A percentile compares a stretch with the other conserved stretches of the same genome.
phyloP scores from a whole-genome alignment of 2,797 vertebrate species.

The Chelonia mydas region DNA sequence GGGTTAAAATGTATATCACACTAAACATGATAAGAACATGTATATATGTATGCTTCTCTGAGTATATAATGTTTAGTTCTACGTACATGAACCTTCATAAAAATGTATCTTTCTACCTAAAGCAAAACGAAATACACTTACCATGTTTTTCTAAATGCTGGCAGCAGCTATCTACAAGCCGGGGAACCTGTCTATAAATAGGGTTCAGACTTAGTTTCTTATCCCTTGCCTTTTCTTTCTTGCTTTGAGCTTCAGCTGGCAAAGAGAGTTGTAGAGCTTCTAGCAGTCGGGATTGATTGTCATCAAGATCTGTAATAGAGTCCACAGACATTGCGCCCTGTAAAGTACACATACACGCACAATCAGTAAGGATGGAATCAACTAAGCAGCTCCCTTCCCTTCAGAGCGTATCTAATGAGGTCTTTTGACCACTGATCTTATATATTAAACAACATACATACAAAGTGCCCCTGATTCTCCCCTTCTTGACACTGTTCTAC shows the following conservation, averaged over 20 bases:
- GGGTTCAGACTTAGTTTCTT: constrained; percentile 97
- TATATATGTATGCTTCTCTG: neutral
- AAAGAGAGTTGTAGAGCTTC: constrained; percentile 97
- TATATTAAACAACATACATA: neutral
- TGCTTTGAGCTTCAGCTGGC: constrained; percentile 90
- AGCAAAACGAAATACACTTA: constrained; percentile 77
- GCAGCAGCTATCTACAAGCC: constrained; percentile 95
- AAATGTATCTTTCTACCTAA: constrained; percentile 27
- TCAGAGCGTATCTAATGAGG: neutral
- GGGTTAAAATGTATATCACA: neutral
- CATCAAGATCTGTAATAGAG: constrained; percentile 98
- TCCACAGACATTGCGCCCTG: constrained; percentile 99
- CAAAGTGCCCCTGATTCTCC: neutral
- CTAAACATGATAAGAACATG: neutral
- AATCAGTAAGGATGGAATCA: neutral
- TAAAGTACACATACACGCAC: constrained; percentile 51
- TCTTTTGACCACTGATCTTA: neutral
- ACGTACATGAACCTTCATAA: neutral
- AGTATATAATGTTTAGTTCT: neutral
- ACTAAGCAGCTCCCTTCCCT: neutral
- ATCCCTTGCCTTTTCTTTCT: constrained; percentile 92
- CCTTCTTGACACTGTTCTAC: neutral
- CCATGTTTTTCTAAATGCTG: constrained; percentile 96
- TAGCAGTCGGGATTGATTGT: constrained; percentile 94
- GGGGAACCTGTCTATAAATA: constrained; percentile 96